Conservation (phyloP, 2,797 vertebrate species). For the Bovichtus diacanthus region DNA sequence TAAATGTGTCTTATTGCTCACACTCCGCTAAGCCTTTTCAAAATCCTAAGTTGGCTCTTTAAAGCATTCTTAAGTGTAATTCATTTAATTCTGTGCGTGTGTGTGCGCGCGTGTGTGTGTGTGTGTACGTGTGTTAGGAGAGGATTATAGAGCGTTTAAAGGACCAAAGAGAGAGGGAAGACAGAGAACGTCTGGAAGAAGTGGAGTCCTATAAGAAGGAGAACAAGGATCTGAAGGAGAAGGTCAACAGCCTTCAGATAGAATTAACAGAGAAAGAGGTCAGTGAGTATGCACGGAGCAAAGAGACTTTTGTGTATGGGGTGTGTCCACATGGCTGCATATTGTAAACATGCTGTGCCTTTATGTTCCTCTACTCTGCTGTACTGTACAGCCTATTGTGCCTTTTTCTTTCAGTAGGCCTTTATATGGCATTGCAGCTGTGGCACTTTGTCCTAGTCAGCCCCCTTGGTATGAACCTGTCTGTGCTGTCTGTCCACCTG, state of each 20-base stretch:
- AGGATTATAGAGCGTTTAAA: slow-evolving; percentile 99
- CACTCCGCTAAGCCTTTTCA: not conserved
- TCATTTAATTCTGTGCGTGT: not conserved
- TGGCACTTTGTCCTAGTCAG: slow-evolving; percentile 20
- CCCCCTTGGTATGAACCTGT: slow-evolving; percentile 37
- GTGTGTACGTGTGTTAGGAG: slow-evolving; percentile 85
- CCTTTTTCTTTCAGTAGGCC: not conserved
- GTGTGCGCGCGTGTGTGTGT: slow-evolving; percentile 30
- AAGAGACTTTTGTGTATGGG: slow-evolving; percentile 3
- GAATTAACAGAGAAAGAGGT: slow-evolving; percentile 99
- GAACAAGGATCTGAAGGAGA: slow-evolving; percentile 99
- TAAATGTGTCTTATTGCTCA: not conserved
- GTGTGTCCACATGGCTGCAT: slow-evolving; percentile 10
- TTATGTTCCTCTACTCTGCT: slow-evolving; percentile 24
- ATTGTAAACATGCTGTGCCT: slow-evolving; percentile 5
- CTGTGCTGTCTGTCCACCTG: slow-evolving; percentile 64
- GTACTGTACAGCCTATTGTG: not conserved
- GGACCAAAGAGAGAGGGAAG: slow-evolving; percentile 97
- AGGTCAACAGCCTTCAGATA: slow-evolving; percentile 95
- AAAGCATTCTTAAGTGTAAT: not conserved
- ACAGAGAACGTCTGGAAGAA: slow-evolving; percentile 96
- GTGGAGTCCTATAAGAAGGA: slow-evolving; percentile 97
- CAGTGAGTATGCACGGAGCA: slow-evolving; percentile 45
- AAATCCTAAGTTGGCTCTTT: not conserved
- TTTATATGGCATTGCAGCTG: slow-evolving; percentile 17